A percentile compares a stretch with the other conserved stretches of the same genome.
These are phyloP conservation scores for Champsocephalus gunnari DNA, from an alignment of 2,797 vertebrate species.

Conservation along the genomic window DNA sequence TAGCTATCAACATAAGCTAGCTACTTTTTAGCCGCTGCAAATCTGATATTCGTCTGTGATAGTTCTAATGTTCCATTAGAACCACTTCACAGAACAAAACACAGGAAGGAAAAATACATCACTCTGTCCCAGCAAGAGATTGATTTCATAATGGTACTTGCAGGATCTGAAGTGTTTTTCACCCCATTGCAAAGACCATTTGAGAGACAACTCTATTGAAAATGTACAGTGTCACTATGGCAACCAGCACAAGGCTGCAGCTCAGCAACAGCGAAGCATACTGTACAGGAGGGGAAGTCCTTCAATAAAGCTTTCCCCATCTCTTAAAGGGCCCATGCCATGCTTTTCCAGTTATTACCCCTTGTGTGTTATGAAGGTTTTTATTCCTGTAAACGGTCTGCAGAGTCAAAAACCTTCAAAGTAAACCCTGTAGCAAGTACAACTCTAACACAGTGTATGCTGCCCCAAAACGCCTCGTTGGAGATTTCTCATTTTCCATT, in stretches of 20 bases:
- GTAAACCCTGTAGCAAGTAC: no score
- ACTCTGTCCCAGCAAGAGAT: background rate
- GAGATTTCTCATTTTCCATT: no score
- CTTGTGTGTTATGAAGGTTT: no score
- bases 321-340: background rate
- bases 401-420: no score
- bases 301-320: conserved; percentile 35
- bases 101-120: background rate
- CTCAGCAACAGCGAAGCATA: conserved; percentile 18
- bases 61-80: conserved; percentile 1
- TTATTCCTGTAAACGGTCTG: no score
- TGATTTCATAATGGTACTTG: conserved; percentile 46
- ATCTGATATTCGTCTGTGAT: background rate
- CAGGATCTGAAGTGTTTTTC: conserved; percentile 44
- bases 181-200: conserved; percentile 37
- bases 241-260: conserved; percentile 64
- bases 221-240: conserved; percentile 66
- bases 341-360: no score
- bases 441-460: no score
- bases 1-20: background rate
- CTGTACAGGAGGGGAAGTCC: conserved; percentile 28
- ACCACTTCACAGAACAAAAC: conserved; percentile 2
- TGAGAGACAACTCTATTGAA: conserved; percentile 42
- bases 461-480: no score
- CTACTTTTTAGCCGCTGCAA: background rate